Conservation (phyloP, 1,140 invertebrate genomes). For the Agrilus planipennis region DNA sequence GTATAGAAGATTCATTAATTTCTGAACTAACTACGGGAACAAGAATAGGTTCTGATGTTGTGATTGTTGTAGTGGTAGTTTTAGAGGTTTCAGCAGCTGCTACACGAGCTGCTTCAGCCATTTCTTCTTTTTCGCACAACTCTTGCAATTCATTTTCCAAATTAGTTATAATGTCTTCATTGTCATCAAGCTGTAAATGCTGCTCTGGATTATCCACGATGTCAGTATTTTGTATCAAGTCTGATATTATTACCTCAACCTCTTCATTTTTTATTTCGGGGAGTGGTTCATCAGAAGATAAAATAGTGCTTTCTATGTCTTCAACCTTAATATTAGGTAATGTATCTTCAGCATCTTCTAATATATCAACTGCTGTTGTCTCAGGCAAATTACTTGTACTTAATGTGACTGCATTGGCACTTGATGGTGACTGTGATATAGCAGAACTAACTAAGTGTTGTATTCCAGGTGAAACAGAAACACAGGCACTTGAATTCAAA, state of each 20-base stretch:
- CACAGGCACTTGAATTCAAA: slow-evolving; percentile 39
- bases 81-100: slow-evolving; percentile 29
- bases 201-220: slow-evolving; percentile 32
- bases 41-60: too few relatives aligned
- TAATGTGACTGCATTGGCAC: neutral
- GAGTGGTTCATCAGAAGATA: slow-evolving; percentile 26
- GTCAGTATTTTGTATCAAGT: slow-evolving; percentile 31
- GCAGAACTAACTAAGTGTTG: slow-evolving; percentile 35
- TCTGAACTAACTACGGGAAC: too few relatives aligned
- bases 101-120: slow-evolving; percentile 19
- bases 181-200: slow-evolving; percentile 27
- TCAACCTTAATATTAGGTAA: slow-evolving; percentile 29
- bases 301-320: slow-evolving; percentile 29
- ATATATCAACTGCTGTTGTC: slow-evolving; percentile 7
- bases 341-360: slow-evolving; percentile 22
- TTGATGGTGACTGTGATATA: slow-evolving; percentile 32
- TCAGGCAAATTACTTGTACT: slow-evolving; percentile 21
- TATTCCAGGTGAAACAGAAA: slow-evolving; percentile 33
- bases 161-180: slow-evolving; percentile 29
- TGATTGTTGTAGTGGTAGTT: too few relatives aligned
- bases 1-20: too few relatives aligned
- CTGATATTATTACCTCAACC: slow-evolving; percentile 31
- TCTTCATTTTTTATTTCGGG: slow-evolving; percentile 33
- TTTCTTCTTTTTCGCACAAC: slow-evolving; percentile 20
- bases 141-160: slow-evolving; percentile 29